Base-by-base conservation (phyloP, 2,888 invertebrate species). In the Rhimphoctona megacephalus region DNA sequence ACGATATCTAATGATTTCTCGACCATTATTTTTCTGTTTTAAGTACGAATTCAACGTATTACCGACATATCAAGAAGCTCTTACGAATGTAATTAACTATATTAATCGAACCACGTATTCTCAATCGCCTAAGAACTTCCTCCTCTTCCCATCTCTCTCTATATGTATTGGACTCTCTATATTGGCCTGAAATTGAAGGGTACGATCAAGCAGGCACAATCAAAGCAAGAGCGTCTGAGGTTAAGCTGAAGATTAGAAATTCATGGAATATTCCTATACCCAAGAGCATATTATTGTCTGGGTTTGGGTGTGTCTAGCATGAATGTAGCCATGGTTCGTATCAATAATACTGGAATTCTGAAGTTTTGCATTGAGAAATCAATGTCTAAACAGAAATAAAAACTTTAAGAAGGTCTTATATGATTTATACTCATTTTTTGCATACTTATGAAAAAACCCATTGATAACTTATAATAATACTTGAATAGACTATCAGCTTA, bases 11-110 rank as follows among this genome's bases (percentile, higher is more conserved):
- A 52, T 2, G 14, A 82, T 79, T 79, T 30, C 30, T 61, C 43
- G 64, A 67, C 11, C 17, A 30, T 61, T 61, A 14, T 7, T 14
- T 30, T 61, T 61, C 17, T 7, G 6, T 30, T 25, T 4, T 17
- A 30, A 61, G 30, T 30, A 61, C 17, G 30, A 61, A 17, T 17
- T 30, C 17, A 3, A 30, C 61, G 43, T 17, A 25, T 33, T n/a
- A 43, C 54, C 43, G 61, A 85, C 83, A 76, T 54, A 73, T 67
- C 66, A 46, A 67, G 57, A 36, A 72, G 22, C 77, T 43, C 39
- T 61, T 49, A 33, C 66, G 39, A 81, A 86, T 81, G 74, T 74
- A 84, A 84, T 81, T 81, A 86, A 73, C 64, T 46, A 30, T 57
- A 84, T 77, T 46, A 52, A 78, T 43, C 17, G 19, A 54, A 64